Evolutionary conservation across 2,113 vertebrate species (phyloP).

Genomic region (Morone chrysops): DNA sequence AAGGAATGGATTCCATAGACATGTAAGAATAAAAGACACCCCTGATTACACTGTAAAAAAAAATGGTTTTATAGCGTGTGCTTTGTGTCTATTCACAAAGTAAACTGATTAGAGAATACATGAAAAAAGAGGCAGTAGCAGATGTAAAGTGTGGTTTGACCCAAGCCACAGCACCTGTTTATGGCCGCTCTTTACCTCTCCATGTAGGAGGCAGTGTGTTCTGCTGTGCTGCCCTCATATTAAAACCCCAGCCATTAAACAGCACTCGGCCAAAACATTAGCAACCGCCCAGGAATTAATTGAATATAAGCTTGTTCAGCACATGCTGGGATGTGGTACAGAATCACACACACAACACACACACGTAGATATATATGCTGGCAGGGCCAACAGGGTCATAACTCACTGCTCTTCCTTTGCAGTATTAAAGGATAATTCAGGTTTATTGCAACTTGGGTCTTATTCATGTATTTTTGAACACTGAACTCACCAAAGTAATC

Average conservation of each 20-base stretch:
- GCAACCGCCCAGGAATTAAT: slow-evolving; percentile 73
- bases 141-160: slow-evolving; percentile 14
- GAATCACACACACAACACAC: neutral
- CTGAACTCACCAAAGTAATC: neutral
- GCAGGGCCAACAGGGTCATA: neutral
- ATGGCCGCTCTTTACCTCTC: slow-evolving; percentile 30
- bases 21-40: neutral
- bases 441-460: too few relatives aligned
- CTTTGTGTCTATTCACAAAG: neutral
- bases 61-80: neutral
- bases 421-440: neutral
- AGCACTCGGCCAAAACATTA: slow-evolving; percentile 71
- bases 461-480: neutral
- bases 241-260: slow-evolving; percentile 74
- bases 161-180: slow-evolving; percentile 33
- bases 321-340: slow-evolving; percentile 25
- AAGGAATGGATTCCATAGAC: neutral
- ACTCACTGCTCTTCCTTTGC: neutral
- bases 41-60: neutral
- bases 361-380: neutral
- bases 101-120: neutral
- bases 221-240: slow-evolving; percentile 74
- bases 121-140: neutral
- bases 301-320: slow-evolving; percentile 70
- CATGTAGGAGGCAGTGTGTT: slow-evolving; percentile 59